A percentile compares a stretch with the other conserved stretches of the same genome.
phyloP scores from a whole-genome alignment of 2,888 invertebrate species.

The Ecdyonurus torrentis region DNA sequence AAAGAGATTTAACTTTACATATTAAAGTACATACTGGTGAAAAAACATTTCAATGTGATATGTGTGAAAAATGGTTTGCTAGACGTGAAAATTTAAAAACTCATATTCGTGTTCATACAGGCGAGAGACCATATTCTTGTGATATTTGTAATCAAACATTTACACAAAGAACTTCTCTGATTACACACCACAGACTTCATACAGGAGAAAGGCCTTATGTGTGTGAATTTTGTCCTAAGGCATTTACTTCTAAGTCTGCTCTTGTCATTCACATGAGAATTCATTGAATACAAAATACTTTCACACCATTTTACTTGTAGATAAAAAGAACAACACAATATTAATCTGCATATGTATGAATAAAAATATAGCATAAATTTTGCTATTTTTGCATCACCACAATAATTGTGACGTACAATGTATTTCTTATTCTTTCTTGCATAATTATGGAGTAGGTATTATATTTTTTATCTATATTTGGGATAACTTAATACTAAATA shows the following conservation, averaged over 20 bases:
- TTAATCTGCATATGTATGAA: too few species aligned
- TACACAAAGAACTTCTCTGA: conserved; percentile 39
- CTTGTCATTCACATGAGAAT: conserved; percentile 38
- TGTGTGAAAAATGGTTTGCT: background rate
- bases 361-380: too few species aligned
- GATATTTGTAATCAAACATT: conserved; percentile 9
- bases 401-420: too few species aligned
- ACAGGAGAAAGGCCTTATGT: conserved; percentile 40
- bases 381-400: too few species aligned
- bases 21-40: conserved; percentile 25
- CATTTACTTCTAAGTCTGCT: conserved; percentile 43
- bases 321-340: too few species aligned
- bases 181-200: conserved; percentile 42
- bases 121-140: conserved; percentile 6
- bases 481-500: too few species aligned
- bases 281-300: too few species aligned
- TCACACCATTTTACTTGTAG: too few species aligned
- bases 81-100: background rate
- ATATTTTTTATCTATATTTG: too few species aligned
- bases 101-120: background rate
- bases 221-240: conserved; percentile 39
- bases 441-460: too few species aligned
- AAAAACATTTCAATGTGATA: background rate
- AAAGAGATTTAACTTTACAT: background rate
- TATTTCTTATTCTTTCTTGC: too few species aligned